Percentiles rank a stretch among this genome's conserved stretches.
These are phyloP conservation scores for Chunga burmeisteri DNA, from an alignment of 2,113 vertebrate genomes.

Conservation along the genomic window DNA sequence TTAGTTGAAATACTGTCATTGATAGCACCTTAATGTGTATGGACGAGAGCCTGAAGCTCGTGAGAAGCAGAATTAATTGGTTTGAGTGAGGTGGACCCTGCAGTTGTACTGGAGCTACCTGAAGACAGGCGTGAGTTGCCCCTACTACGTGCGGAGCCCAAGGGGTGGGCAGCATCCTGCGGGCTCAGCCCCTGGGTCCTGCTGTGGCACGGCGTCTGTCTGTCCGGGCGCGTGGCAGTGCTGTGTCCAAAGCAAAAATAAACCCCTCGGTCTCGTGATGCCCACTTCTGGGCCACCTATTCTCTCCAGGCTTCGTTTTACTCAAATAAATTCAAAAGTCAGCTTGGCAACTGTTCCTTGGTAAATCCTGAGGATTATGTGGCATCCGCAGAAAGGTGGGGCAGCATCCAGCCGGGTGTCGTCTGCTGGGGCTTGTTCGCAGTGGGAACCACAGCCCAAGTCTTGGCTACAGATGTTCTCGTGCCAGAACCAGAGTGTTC, in stretches of 20 bases:
- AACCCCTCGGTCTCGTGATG: accelerated
- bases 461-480: not conserved
- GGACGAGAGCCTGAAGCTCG: not conserved
- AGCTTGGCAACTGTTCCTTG: not conserved
- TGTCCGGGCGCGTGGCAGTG: accelerated
- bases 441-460: not conserved
- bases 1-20: accelerated
- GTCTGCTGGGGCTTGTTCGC: not conserved
- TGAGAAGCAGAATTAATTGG: not conserved
- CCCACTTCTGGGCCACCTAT: not conserved
- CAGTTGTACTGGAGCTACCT: accelerated
- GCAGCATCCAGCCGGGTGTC: not conserved
- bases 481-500: not conserved
- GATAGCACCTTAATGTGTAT: accelerated
- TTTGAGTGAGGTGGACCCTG: not conserved
- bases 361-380: not conserved
- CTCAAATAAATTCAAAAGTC: not conserved
- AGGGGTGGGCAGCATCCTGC: not conserved
- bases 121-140: accelerated
- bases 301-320: not conserved
- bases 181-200: not conserved
- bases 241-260: not conserved
- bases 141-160: accelerated
- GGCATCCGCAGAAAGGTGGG: not conserved
- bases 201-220: not conserved